phyloP scores from a whole-genome alignment of 2,888 invertebrate genomes.

The Tiphia femorata region DNA sequence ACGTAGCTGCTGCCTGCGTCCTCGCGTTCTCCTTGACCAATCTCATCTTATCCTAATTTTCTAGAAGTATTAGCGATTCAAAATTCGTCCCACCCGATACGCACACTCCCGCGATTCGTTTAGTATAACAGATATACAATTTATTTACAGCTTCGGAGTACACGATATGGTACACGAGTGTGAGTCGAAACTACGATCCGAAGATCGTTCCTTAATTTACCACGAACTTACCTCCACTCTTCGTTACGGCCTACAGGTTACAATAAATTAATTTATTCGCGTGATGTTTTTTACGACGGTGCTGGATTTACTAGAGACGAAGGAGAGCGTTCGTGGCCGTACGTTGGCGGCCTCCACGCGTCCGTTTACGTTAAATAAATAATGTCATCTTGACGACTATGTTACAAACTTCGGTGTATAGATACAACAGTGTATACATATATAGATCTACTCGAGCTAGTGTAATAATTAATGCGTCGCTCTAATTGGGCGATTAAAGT shows the following conservation, averaged over 20 bases:
- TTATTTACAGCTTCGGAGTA: constrained; percentile 56
- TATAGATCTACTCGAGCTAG: constrained; percentile 23
- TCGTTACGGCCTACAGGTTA: neutral
- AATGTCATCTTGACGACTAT: constrained; percentile 50
- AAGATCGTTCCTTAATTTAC: neutral
- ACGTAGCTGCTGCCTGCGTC: no score
- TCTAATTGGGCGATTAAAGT: constrained; percentile 41
- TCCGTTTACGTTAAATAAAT: constrained; percentile 50
- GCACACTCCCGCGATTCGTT: no score
- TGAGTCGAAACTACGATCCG: constrained; percentile 1
- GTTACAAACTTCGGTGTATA: constrained; percentile 46
- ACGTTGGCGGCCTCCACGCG: neutral
- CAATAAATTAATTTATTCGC: constrained; percentile 2
- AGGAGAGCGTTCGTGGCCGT: neutral
- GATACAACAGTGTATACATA: constrained; percentile 17
- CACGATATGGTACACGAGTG: constrained; percentile 23
- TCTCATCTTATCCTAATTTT: no score
- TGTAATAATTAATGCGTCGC: constrained; percentile 35
- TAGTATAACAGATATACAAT: constrained; percentile 57
- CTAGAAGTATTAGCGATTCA: no score
- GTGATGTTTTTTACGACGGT: neutral
- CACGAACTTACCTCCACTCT: neutral
- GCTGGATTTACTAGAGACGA: neutral
- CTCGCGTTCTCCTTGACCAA: no score
- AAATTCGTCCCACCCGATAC: no score